Evolutionary conservation across 2,113 vertebrate species (phyloP), one percentile per base, ranked within the genome.

Genomic region (Calypte anna): DNA sequence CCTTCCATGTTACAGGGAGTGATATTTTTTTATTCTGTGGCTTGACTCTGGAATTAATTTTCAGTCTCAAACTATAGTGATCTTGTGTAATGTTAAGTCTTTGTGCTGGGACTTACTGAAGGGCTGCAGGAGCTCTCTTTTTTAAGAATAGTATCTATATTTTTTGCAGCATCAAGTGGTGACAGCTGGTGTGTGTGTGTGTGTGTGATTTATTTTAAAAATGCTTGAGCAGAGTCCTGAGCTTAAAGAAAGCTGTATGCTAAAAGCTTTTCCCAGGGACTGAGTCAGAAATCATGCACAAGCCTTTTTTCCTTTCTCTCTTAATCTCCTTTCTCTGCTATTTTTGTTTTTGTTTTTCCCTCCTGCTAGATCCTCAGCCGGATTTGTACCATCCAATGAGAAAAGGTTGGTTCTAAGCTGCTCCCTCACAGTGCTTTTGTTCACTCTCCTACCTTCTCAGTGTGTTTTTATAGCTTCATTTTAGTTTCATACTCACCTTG

Each of bases 371-470:
- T 97, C 98, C 99, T 98, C 98, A 99, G 97, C 98, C 98, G 98
- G 99, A 99, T 97, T 98, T 99, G 98, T 99, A 98, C 97, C 99
- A 98, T 96, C 98, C 99, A 98, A 98, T 99, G 99, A 99, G 99
- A 98, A 99, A 99, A 99, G 99, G 99, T 99, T 99, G 99, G 99
- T 99, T 98, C 97, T 98, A 91, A 97, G 97, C 95, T 90, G 96
- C 97, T 97, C 86, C 96, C 93, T 93, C 86, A 91, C 90, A 97
- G 95, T 62, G 94, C 95, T 95, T 94, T 89, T 67, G 57, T 58
- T 96, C 94, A 94, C 96, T 91, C 85, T 96, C 76, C 92, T 95
- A 53, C 89, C 88, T 96, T 82, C 95, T 97, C 94, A 86, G 44
- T 97, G 96, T 97, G 96, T 96, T 75, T 75, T 75, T 21, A 16